Base-by-base conservation (phyloP, 37 sponge, comb jelly and placozoan species). In the Theonella swinhoei region DNA sequence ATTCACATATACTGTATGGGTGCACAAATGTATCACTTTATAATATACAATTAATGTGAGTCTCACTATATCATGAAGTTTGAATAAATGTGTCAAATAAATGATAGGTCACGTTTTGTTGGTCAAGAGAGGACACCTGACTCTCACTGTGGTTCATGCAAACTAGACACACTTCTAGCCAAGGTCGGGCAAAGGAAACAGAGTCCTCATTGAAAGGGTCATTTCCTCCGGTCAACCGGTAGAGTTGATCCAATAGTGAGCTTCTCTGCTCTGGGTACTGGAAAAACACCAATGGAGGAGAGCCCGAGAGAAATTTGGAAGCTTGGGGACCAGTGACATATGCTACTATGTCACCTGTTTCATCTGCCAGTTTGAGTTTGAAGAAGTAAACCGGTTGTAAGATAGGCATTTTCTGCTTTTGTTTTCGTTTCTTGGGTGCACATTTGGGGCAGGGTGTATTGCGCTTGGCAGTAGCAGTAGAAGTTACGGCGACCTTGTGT, bases 31-130 rank as follows among this genome's bases (percentile, higher is more conserved):
- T n/a, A n/a, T n/a, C n/a, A n/a, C n/a, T n/a, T n/a, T n/a, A n/a
- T n/a, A n/a, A n/a, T n/a, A n/a, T n/a, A n/a, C n/a, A n/a, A n/a
- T n/a, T n/a, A n/a, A n/a, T n/a, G n/a, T n/a, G n/a, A n/a, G n/a
- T n/a, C n/a, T n/a, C n/a, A n/a, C n/a, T n/a, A n/a, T n/a, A n/a
- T n/a, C n/a, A n/a, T n/a, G n/a, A n/a, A n/a, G n/a, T n/a, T n/a
- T n/a, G n/a, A n/a, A n/a, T n/a, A n/a, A n/a, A n/a, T 30, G 81
- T 80, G 35, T 80, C 81, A 80, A 80, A 80, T 1, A 80, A 28
- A 7, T 26, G 61, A 26, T 80, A 70, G 23, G 22, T 35, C 28
- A 80, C 47, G 8, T 58, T 37, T 62, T 11, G 37, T 22, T 30
- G 2, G 22, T n/a, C 69, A 11, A n/a, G 1, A 36, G 66, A 39